phyloP scores from a whole-genome alignment of 2,797 vertebrate genomes.

The Allobates femoralis region DNA sequence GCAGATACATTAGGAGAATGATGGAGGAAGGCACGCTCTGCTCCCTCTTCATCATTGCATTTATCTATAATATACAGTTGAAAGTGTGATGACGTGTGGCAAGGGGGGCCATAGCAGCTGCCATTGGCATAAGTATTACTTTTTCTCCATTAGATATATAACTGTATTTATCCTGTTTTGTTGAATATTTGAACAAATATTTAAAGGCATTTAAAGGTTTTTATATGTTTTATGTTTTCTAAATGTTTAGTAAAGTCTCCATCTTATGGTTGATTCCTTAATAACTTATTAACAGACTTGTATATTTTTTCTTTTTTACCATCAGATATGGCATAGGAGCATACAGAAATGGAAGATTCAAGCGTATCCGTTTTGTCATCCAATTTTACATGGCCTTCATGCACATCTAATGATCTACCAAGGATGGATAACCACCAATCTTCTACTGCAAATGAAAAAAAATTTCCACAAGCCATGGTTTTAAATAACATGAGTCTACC shows the following conservation, averaged over 20 bases:
- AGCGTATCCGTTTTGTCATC: conserved; percentile 27
- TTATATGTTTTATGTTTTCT: neutral
- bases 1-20: too few species aligned
- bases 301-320: conserved; percentile 28
- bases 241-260: neutral
- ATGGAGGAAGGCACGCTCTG: too few species aligned
- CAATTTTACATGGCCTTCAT: neutral
- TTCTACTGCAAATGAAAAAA: conserved; percentile 46
- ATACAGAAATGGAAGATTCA: conserved; percentile 71
- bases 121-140: neutral
- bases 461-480: conserved; percentile 75
- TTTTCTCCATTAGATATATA: neutral
- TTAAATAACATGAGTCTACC: conserved; percentile 84
- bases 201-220: too few species aligned
- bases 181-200: neutral
- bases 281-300: neutral
- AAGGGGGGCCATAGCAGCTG: too few species aligned
- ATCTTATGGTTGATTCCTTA: neutral
- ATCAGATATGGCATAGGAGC: conserved; percentile 63
- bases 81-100: too few species aligned
- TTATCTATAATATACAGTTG: too few species aligned
- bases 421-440: neutral
- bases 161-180: neutral
- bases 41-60: too few species aligned
- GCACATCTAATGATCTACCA: neutral